A percentile compares a stretch with the other conserved stretches of the same genome.
Conservation (phyloP, 2,797 vertebrate species). For the Nyctibius grandis region DNA sequence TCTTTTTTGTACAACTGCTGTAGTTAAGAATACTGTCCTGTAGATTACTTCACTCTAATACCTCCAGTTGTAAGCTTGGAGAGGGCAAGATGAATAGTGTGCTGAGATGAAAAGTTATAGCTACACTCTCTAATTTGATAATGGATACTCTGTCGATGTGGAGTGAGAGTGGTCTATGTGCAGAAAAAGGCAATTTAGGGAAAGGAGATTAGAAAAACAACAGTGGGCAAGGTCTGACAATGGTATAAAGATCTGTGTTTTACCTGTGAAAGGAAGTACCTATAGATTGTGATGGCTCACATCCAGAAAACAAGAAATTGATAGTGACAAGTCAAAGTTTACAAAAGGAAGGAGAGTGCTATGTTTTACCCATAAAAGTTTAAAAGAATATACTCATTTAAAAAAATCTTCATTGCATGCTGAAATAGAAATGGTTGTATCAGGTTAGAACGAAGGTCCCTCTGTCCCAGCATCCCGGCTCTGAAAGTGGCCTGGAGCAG, state of each 20-base stretch:
- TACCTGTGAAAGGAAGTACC: background rate
- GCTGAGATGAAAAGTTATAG: background rate
- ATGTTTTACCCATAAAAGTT: background rate
- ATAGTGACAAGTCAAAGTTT: background rate
- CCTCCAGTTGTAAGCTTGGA: background rate
- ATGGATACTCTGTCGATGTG: too few species aligned
- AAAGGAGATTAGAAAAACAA: background rate
- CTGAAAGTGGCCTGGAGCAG: background rate
- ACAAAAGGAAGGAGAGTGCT: background rate
- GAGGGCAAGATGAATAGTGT: background rate
- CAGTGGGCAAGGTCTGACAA: background rate
- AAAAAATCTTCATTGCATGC: background rate
- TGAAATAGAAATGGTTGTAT: background rate
- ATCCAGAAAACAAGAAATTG: background rate
- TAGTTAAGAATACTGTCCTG: background rate
- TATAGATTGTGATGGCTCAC: background rate
- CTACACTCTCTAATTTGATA: background rate
- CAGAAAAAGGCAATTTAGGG: background rate
- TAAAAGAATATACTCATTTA: background rate
- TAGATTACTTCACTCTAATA: background rate
- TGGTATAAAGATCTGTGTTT: background rate
- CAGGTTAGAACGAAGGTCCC: background rate
- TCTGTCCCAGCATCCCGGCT: background rate
- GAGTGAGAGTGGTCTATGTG: background rate
- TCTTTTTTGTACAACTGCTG: background rate